Base-by-base conservation (phyloP, 2,888 invertebrate species). In the Plagiodera versicolora region DNA sequence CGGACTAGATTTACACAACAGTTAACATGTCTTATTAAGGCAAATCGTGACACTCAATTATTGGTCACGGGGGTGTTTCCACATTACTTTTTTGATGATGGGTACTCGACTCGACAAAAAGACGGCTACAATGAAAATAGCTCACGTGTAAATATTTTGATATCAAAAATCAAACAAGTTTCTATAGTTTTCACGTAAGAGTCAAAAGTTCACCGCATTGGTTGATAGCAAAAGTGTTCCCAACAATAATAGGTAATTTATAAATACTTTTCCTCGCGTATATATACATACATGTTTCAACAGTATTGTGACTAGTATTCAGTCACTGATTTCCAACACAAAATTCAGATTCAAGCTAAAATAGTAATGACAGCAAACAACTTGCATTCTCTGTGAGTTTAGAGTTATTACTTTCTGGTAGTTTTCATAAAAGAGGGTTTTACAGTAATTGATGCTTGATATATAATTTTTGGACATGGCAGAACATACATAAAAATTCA, bases 161-260 rank as follows among this genome's bases (percentile, higher is more conserved):
- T 71, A 69, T 67, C 70, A 71, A 71, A 60, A 71, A 68, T 61
- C 63, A 72, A 69, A 67, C 63, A 67, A 72, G 73, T 69, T 71
- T 72, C 45, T 70, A n/a, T n/a, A 70, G 61, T 66, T 67, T 73
- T 66, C 67, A 67, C 67, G 68, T 73, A 67, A 63, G 61, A 66
- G 59, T 66, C 60, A 63, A 68, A 66, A 70, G 66, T 72, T 70
- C 14, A 68, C 70, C 69, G 67, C 67, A 69, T n/a, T 66, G 67
- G 69, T 70, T 67, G 68, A 73, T 76, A 77, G 77, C 76, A 77
- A 77, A 76, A 77, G 72, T 76, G 76, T 74, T 77, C 76, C 77
- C 76, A 76, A 74, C 75, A 77, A 75, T 73, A 70, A 74, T 73
- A 71, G 70, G 70, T 70, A 74, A 73, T 71, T 70, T 73, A 74